Base-by-base conservation (phyloP, 2,113 vertebrate genomes). In the Fulmarus glacialis region DNA sequence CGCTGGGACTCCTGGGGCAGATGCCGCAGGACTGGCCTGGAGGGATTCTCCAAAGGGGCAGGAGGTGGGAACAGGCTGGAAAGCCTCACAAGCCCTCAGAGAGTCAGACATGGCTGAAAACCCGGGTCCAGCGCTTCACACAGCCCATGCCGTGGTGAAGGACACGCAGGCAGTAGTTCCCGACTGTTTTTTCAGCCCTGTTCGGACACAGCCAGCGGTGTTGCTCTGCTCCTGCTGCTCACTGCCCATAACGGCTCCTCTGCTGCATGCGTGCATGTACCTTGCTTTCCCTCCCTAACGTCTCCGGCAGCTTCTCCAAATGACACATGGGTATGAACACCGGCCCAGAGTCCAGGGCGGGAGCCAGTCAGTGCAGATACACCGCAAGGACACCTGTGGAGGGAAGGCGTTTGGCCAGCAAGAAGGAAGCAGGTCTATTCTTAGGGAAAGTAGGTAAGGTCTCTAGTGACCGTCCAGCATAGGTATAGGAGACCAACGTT, bases 81-180 rank as follows among this genome's bases (percentile, higher is more conserved):
- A 86, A 94, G 12, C 9, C 56, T 70, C 64, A 32, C 20, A 40
- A 20, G 29, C 11, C n/a, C 60, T 82, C 47, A 38, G 50, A 66
- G 45, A 8, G 10, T 42, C 59, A 36, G 60, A n/a, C 5, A 3
- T 8, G 40, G 19, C 43, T 82, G 56, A 47, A 78, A 79, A 23
- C 8, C 3, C 0, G 3, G 43, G 64, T 23, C 7, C n/a, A 59
- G 36, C 0, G 0, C 29, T 30, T 77, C 79, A 19, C 5, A 15
- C 24, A 27, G 58, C 14, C 43, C 12, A 12, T 2, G 27, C 23
- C 18, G 26, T 8, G 70, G n/a, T 32, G 63, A 26, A 68, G 18
- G 27, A 14, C 23, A 14, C 2, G 0, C 4, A 32, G 32, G 23
- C 42, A 43, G 29, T 22, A 24, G 29, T 10, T 82, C 40, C 36